Evolutionary conservation across 2,888 invertebrate genomes (phyloP).

Genomic region (Patella ulyssiponensis): DNA sequence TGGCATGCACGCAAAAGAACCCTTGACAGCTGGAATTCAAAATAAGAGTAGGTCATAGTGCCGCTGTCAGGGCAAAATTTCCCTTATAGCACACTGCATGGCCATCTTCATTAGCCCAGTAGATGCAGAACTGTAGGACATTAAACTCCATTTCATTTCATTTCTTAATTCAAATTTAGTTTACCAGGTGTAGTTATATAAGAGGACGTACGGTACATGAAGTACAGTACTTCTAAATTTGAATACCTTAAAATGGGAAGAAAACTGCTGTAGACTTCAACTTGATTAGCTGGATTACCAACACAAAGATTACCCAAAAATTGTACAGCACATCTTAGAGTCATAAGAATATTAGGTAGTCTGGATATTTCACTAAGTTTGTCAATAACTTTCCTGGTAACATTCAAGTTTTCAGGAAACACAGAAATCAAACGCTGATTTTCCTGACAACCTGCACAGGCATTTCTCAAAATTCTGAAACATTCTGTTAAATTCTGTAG

Average conservation of each 20-base stretch:
- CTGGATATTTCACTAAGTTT: not conserved
- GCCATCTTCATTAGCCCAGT: too few species aligned
- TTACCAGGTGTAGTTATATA: too few species aligned
- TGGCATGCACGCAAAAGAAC: too few species aligned
- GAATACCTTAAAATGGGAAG: slow-evolving; percentile 37
- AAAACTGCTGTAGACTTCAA: slow-evolving; percentile 42
- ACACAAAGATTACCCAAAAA: slow-evolving; percentile 53
- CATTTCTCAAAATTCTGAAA: slow-evolving; percentile 47
- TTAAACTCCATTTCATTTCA: too few species aligned
- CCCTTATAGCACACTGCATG: too few species aligned
- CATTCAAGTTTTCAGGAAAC: not conserved
- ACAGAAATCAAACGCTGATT: slow-evolving; percentile 35
- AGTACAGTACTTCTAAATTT: too few species aligned
- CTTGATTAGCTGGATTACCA: slow-evolving; percentile 44
- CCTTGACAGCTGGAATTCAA: too few species aligned
- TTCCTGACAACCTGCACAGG: slow-evolving; percentile 42
- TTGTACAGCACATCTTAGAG: slow-evolving; percentile 49
- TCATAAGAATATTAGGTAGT: slow-evolving; percentile 8
- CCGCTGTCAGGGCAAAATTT: too few species aligned
- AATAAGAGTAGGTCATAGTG: too few species aligned
- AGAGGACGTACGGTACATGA: too few species aligned
- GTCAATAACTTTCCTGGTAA: not conserved
- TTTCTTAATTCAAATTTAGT: too few species aligned
- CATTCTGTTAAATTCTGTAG: slow-evolving; percentile 35
- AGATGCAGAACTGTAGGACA: too few species aligned